phyloP scores from a whole-genome alignment of 2,888 invertebrate genomes.

The Campoplex nolae region DNA sequence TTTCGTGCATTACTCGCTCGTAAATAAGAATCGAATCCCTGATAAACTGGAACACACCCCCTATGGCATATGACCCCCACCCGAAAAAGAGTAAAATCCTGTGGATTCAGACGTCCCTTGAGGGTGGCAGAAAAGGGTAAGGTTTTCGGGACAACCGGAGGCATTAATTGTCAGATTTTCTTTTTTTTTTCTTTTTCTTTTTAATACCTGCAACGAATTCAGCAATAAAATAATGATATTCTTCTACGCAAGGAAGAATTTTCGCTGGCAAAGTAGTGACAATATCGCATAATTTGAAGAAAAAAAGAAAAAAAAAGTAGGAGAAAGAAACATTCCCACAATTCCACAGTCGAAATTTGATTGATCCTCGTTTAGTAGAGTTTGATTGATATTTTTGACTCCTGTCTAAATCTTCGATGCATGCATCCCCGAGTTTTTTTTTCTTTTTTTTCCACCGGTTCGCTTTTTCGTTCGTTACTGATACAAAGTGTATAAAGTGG shows the following conservation, averaged over 20 bases:
- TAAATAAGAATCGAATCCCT: conserved; percentile 72
- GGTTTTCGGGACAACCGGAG: conserved; percentile 58
- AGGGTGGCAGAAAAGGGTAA: conserved; percentile 60
- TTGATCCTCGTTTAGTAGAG: not conserved
- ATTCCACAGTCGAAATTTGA: not conserved
- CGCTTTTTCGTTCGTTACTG: conserved; percentile 19
- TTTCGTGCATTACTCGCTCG: conserved; percentile 69
- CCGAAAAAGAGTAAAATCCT: conserved; percentile 44
- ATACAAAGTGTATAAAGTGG: conserved; percentile 64
- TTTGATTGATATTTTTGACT: conserved; percentile 8
- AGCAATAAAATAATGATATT: not conserved
- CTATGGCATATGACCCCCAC: not conserved
- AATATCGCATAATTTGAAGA: not conserved
- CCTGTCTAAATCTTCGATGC: conserved; percentile 17
- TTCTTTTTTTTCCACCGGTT: not conserved
- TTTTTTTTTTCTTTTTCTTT: not conserved
- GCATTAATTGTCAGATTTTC: conserved; percentile 50
- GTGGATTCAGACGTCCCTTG: conserved; percentile 40
- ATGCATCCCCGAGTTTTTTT: not conserved
- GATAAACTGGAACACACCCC: conserved; percentile 72
- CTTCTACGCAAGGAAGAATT: too few species aligned
- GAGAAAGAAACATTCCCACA: not conserved
- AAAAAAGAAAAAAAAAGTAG: not conserved
- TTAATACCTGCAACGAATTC: conserved; percentile 18
- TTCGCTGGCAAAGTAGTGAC: not conserved